Evolutionary conservation across 2,797 vertebrate species (phyloP).

Genomic region (Danio choprae): DNA sequence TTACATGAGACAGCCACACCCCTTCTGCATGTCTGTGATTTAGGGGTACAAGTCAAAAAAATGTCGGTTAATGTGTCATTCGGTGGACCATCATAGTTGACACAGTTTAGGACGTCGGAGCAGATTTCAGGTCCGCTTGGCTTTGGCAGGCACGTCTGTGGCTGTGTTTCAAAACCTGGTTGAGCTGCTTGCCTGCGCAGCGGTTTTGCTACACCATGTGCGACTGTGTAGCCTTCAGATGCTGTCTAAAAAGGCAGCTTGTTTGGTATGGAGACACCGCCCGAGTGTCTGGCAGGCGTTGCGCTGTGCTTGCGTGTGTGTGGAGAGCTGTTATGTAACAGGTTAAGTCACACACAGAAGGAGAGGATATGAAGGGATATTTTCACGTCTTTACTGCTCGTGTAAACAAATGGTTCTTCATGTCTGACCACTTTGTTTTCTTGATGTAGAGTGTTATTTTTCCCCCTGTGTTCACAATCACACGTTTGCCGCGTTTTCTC

Average conservation of each 20-base stretch:
- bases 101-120: conserved; percentile 1
- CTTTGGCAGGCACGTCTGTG: conserved; percentile 17
- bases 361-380: conserved; percentile 49
- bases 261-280: conserved; percentile 7
- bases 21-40: conserved; percentile 26
- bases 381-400: conserved; percentile 15
- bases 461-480: not conserved
- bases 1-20: conserved; percentile 33
- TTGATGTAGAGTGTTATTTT: not conserved
- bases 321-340: conserved; percentile 83
- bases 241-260: conserved; percentile 27
- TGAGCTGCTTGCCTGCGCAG: not conserved
- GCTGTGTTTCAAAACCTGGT: not conserved
- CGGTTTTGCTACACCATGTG: not conserved
- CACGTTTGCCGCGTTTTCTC: conserved; percentile 15
- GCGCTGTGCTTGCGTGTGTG: conserved; percentile 30
- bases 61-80: conserved; percentile 35
- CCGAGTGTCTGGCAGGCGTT: conserved; percentile 33
- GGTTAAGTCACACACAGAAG: conserved; percentile 77
- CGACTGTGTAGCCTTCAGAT: conserved; percentile 7
- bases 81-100: conserved; percentile 16
- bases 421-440: conserved; percentile 14
- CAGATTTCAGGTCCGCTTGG: conserved; percentile 37
- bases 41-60: not conserved
- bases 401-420: conserved; percentile 6